phyloP scores from a whole-genome alignment of 1,140 invertebrate genomes.

The Drosophila erecta region DNA sequence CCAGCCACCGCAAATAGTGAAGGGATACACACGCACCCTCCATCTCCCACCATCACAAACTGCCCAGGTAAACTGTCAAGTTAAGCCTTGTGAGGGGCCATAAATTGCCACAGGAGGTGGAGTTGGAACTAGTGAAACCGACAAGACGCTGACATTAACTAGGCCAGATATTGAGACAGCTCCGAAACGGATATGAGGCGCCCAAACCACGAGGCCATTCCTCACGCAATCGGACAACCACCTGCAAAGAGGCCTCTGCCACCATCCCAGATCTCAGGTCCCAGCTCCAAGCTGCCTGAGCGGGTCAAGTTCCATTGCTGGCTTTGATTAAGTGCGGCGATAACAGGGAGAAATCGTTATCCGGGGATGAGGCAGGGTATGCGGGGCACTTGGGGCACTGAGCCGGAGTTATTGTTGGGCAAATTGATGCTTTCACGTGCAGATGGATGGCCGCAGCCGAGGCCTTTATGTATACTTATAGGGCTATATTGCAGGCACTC shows the following conservation, averaged over 20 bases:
- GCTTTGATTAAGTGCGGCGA: constrained; percentile 51
- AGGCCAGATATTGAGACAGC: constrained; percentile 62
- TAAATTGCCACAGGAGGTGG: constrained; percentile 59
- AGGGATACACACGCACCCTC: constrained; percentile 5
- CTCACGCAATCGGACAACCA: constrained; percentile 39
- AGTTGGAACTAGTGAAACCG: constrained; percentile 45
- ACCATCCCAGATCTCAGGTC: no score
- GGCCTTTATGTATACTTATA: constrained; percentile 15
- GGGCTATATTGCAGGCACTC: constrained; percentile 1
- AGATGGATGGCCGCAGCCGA: constrained; percentile 28
- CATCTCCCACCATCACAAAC: neutral
- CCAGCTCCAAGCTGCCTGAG: neutral
- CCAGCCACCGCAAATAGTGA: constrained; percentile 73
- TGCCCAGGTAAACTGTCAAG: constrained; percentile 56
- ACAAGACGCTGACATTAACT: constrained; percentile 70
- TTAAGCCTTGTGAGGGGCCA: constrained; percentile 67
- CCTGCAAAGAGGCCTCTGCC: constrained; percentile 5
- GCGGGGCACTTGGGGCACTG: neutral
- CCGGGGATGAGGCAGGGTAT: neutral
- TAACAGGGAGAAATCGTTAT: constrained; percentile 50
- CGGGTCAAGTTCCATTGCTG: constrained; percentile 48
- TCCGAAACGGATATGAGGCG: constrained; percentile 26
- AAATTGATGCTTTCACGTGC: constrained; percentile 61
- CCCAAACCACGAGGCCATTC: constrained; percentile 15
- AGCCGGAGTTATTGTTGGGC: constrained; percentile 39